Evolutionary conservation across 2,888 invertebrate genomes (phyloP), one percentile per base, ranked within the genome.

Genomic region (Agapetus fuscipes): DNA sequence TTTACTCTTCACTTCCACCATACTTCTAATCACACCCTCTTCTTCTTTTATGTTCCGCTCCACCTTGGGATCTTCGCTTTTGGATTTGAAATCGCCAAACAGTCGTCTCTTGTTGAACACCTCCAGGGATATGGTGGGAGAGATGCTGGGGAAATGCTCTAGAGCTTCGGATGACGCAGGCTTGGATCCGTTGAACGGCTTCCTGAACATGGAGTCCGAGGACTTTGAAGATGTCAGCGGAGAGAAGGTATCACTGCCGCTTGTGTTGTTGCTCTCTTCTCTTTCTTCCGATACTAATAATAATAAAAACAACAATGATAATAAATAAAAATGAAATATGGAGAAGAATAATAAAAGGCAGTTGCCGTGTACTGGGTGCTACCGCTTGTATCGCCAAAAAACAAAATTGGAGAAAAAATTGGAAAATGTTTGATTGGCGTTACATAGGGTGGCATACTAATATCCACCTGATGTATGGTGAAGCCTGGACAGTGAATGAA

Each of bases 221-320:
- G 41, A 37, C n/a, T 38, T 49, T 30, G 37, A 24, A 17, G 36
- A 15, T 46, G 30, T 47, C 45, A 39, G 37, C 40, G 34, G 38
- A 31, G 26, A 43, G 45, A 46, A 46, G 10, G 20, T 17, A 17
- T 37, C 45, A n/a, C n/a, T n/a, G n/a, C n/a, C n/a, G n/a, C n/a
- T n/a, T n/a, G n/a, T n/a, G n/a, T n/a, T 34, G 7, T 39, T 45
- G 17, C 34, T 30, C 4, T 44, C 52, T 52, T 68, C 69, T 17
- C 53, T 50, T 53, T 70, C 70, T 52, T 71, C 71, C 3, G 67
- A 67, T 32, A 70, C 69, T 70, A 34, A 56, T 56, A 43, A 41
- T 35, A 33, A 35, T 25, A 35, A 39, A 30, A 34, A 14, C 10
- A 17, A 30, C 15, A 12, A 14, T 4, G 15, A 6, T 30, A n/a